Evolutionary conservation across 2,113 vertebrate species (phyloP).

Genomic region (Oncorhynchus clarkii): DNA sequence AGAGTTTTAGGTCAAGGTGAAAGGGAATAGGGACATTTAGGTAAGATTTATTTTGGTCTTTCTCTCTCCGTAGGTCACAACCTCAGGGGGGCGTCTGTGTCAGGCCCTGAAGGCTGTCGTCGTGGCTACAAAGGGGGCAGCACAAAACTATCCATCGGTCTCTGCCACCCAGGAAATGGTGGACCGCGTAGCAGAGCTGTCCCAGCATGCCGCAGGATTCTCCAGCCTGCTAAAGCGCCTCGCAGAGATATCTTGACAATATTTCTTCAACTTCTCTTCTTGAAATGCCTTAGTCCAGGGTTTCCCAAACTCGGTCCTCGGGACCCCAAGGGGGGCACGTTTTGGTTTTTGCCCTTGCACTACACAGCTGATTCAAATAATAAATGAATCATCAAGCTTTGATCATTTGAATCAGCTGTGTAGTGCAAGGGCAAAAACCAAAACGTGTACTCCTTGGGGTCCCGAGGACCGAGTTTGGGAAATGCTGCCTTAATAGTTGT

Average conservation of each 20-base stretch:
- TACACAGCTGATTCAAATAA: no score
- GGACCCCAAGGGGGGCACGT: no score
- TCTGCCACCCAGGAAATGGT: slow-evolving; percentile 83
- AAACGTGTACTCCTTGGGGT: no score
- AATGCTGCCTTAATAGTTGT: no score
- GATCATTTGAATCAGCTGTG: no score
- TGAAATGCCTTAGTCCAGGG: slow-evolving; percentile 67
- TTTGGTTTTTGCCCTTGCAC: no score
- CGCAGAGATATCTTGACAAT: slow-evolving; percentile 75
- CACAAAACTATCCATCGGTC: slow-evolving; percentile 83
- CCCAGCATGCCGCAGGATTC: slow-evolving; percentile 82
- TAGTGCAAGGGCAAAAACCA: no score
- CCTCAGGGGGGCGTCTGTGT: slow-evolving; percentile 79
- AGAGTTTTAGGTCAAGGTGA: no score
- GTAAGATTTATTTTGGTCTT: background rate
- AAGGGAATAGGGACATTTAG: no score
- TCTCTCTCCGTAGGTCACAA: slow-evolving; percentile 70
- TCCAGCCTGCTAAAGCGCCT: slow-evolving; percentile 80
- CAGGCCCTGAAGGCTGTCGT: slow-evolving; percentile 84
- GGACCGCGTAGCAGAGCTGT: slow-evolving; percentile 81
- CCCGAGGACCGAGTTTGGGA: no score
- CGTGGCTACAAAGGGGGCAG: slow-evolving; percentile 85
- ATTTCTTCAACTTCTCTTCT: slow-evolving; percentile 12
- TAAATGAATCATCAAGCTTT: no score
- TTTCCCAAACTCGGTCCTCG: no score